Evolutionary conservation across 1,140 invertebrate genomes (phyloP).

Genomic region (Frieseomelitta varia): DNA sequence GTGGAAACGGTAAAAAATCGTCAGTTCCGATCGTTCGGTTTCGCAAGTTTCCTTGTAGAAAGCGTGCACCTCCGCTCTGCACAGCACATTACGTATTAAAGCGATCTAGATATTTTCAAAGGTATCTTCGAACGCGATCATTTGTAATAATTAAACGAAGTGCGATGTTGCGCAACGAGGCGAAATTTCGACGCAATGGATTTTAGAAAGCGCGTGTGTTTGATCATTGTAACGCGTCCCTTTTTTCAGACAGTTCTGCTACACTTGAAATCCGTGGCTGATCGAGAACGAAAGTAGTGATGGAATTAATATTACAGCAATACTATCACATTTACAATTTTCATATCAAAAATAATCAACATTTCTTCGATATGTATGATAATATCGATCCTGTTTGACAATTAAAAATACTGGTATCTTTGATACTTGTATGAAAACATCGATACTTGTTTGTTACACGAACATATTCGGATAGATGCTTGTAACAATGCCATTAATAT

Average conservation of each 20-base stretch:
- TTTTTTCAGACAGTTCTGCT: neutral
- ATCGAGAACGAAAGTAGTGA: neutral
- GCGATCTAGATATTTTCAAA: neutral
- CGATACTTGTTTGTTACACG: too few species aligned
- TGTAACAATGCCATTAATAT: too few species aligned
- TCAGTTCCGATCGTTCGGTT: neutral
- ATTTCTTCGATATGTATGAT: too few species aligned
- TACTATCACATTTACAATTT: too few species aligned
- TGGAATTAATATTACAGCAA: neutral
- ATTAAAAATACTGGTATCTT: too few species aligned
- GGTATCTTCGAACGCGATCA: slow-evolving; percentile 6
- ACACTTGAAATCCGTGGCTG: slow-evolving; percentile 14
- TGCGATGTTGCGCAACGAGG: neutral
- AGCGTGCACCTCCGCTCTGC: neutral
- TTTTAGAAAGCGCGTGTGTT: neutral
- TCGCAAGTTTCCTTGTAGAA: slow-evolving; percentile 36
- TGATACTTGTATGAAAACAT: too few species aligned
- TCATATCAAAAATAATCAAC: too few species aligned
- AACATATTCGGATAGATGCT: too few species aligned
- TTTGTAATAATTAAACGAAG: slow-evolving; percentile 17
- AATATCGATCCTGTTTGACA: too few species aligned
- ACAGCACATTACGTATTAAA: neutral
- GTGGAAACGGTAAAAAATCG: neutral
- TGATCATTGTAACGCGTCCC: neutral
- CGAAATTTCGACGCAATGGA: neutral